A percentile compares a stretch with the other conserved stretches of the same genome.
Conservation (phyloP, 2,888 invertebrate genomes). For the Heliconius erato region DNA sequence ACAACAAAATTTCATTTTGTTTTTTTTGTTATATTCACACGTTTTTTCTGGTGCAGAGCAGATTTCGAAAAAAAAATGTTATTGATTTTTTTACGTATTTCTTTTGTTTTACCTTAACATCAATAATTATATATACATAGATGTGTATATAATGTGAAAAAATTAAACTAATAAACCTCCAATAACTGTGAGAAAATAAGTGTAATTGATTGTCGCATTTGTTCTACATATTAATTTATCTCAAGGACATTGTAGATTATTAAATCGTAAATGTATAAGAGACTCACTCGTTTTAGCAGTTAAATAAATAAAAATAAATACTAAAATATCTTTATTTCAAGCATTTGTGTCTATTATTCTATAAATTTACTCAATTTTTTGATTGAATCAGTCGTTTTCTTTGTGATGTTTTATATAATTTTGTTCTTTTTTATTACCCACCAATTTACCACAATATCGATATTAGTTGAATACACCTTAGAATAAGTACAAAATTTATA, state of each 20-base stretch:
- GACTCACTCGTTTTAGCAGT: background rate
- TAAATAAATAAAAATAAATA: background rate
- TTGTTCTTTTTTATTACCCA: conserved; percentile 30
- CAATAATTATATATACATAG: too few relatives aligned
- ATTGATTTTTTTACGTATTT: too few relatives aligned
- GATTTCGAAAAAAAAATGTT: too few relatives aligned
- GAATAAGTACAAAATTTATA: conserved; percentile 43
- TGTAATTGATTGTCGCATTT: background rate
- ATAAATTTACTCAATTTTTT: background rate
- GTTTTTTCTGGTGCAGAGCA: too few relatives aligned
- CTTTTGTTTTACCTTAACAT: too few relatives aligned
- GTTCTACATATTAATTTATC: conserved; percentile 9
- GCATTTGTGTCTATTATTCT: background rate
- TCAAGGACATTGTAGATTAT: conserved; percentile 8
- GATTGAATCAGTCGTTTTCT: background rate
- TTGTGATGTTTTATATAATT: conserved; percentile 11
- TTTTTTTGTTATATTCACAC: too few relatives aligned
- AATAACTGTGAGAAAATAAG: conserved; percentile 9
- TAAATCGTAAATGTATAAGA: background rate
- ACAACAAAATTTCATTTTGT: too few relatives aligned
- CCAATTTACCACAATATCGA: conserved; percentile 40
- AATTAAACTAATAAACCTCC: background rate
- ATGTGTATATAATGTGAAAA: background rate
- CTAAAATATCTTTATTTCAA: background rate
- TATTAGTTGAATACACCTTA: conserved; percentile 44